phyloP scores from a whole-genome alignment of 2,113 vertebrate species.

The Tragelaphus buxtoni region DNA sequence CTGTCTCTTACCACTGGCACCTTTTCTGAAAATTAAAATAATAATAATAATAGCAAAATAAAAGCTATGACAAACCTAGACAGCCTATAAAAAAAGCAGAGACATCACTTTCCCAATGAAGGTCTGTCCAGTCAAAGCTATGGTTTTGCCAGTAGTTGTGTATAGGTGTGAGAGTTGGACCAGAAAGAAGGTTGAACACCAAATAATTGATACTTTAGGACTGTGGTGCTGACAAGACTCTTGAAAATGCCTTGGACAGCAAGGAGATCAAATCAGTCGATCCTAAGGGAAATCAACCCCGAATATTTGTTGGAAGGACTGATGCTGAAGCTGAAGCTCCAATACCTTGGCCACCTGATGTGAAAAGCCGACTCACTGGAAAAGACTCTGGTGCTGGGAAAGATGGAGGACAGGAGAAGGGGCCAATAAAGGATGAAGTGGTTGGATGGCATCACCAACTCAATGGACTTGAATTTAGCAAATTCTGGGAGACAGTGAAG shows the following conservation, averaged over 20 bases:
- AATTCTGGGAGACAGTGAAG: background rate
- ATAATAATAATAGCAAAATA: background rate
- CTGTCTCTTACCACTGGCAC: background rate
- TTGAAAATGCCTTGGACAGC: background rate
- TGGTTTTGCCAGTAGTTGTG: background rate
- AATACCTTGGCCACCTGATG: background rate
- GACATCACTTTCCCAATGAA: background rate
- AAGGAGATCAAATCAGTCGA: background rate
- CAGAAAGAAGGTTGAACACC: background rate
- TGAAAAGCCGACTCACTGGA: background rate
- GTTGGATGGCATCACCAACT: background rate
- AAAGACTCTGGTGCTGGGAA: background rate
- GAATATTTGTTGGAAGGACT: background rate
- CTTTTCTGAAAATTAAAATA: constrained; percentile 18
- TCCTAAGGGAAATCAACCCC: background rate
- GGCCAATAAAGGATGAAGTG: background rate
- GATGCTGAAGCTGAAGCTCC: background rate
- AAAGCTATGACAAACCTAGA: background rate
- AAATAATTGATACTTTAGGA: background rate
- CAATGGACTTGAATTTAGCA: background rate
- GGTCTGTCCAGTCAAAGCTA: background rate
- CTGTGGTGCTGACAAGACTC: background rate
- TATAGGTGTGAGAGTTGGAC: background rate
- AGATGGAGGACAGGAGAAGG: background rate
- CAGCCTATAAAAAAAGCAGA: background rate